Conservation (phyloP, 2,888 invertebrate species). For the Atethmia centrago region DNA sequence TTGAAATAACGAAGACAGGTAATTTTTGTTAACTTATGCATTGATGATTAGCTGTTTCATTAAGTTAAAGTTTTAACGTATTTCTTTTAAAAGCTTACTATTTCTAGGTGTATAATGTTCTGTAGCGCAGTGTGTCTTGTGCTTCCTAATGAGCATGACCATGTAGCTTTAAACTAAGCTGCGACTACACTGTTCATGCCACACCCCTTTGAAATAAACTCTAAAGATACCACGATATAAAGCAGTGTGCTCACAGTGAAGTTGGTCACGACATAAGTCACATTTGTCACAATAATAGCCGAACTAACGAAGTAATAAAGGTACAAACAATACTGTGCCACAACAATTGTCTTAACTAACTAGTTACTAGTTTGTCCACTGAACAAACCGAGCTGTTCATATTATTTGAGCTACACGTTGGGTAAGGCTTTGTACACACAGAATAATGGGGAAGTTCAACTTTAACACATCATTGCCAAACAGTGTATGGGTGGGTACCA, state of each 20-base stretch:
- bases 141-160: conserved; percentile 50
- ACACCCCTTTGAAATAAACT: conserved; percentile 17
- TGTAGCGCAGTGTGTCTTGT: conserved; percentile 25
- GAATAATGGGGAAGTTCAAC: neutral
- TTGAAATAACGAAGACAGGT: neutral
- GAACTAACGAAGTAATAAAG: conserved; percentile 33
- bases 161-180: conserved; percentile 38
- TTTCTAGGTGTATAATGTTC: neutral
- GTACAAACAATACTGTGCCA: conserved; percentile 20
- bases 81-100: conserved; percentile 3
- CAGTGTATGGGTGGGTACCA: no score
- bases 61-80: neutral
- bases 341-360: conserved; percentile 48
- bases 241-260: conserved; percentile 4
- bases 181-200: conserved; percentile 5
- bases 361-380: conserved; percentile 20
- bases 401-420: conserved; percentile 22
- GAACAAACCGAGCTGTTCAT: conserved; percentile 25
- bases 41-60: neutral
- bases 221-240: conserved; percentile 18
- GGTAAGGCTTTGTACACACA: conserved; percentile 7
- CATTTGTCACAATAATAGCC: conserved; percentile 36
- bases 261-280: conserved; percentile 12
- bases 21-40: neutral
- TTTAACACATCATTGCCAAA: neutral